Percentiles rank a stretch among this genome's conserved stretches.
Evolutionary conservation across 2,113 vertebrate species (phyloP).

Genomic region (Hoplias malabaricus): DNA sequence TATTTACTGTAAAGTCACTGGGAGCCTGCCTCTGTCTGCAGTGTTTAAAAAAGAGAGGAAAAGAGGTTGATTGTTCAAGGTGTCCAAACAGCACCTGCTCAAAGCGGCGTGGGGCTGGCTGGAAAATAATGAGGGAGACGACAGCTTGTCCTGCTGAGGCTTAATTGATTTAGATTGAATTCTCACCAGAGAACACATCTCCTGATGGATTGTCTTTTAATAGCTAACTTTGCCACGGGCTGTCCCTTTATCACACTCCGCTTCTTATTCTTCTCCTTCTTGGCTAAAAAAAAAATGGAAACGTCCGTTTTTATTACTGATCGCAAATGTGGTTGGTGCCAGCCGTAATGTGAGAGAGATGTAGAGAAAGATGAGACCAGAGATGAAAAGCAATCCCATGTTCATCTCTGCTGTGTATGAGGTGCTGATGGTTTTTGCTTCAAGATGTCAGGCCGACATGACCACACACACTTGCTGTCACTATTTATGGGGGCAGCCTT

Average conservation of each 20-base stretch:
- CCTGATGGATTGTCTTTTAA: constrained; percentile 32
- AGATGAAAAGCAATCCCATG: not conserved
- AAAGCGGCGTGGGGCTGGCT: not conserved
- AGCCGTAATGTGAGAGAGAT: not conserved
- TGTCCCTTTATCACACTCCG: constrained; percentile 22
- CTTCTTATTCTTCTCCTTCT: constrained; percentile 14
- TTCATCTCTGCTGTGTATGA: not conserved
- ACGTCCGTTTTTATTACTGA: not conserved
- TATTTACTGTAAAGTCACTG: not conserved
- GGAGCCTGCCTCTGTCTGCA: not conserved
- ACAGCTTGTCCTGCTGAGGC: constrained; percentile 18
- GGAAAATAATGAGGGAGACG: constrained; percentile 27
- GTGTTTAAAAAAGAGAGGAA: not conserved
- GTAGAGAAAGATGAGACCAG: not conserved
- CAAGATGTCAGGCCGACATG: not conserved
- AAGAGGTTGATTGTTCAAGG: constrained; percentile 6
- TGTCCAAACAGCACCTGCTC: constrained; percentile 8
- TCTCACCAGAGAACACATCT: constrained; percentile 24
- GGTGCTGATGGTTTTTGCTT: not conserved
- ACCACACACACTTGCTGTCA: no score
- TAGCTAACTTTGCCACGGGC: constrained; percentile 25
- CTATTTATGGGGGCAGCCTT: no score
- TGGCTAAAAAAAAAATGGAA: not conserved
- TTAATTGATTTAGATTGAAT: constrained; percentile 46
- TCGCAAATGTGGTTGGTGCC: not conserved